Base-by-base conservation (phyloP, 1,140 invertebrate genomes). In the Scaptomyza pallida region DNA sequence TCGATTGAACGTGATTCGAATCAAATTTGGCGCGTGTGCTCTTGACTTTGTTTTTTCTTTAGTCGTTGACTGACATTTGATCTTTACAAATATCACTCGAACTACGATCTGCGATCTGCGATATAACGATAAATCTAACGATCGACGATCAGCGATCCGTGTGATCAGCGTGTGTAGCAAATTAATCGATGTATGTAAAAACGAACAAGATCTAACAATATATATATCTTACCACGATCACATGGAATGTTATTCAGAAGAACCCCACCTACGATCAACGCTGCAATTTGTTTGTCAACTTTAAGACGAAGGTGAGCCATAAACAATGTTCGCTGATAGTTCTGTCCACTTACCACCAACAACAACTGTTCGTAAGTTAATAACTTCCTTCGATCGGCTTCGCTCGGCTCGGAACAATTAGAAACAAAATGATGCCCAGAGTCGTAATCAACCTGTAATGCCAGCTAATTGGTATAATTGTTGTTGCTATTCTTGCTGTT, bases 391-490 rank as follows among this genome's bases (percentile, higher is more conserved):
- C 13, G 4, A 13, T 26, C 13, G 19, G 26, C 6, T 30, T 8
- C 2, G 4, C 19, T 9, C 26, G 19, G 15, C 9, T 40, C 43
- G n/a, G 26, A 55, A 62, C 76, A 83, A 83, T 85, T 79, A 59
- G 55, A 59, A 59, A 59, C 9, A 19, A 72, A 82, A 73, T 47
- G 76, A 83, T 83, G 57, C 75, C 75, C 75, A 79, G 45, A 47
- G 48, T 70, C 56, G 70, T 78, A 85, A 85, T 86, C 81, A 85
- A 85, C 77, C 81, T 85, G 82, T 85, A 85, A 88, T 85, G 81
- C 73, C 82, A 85, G 17, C 81, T 85, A 85, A 88, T 85, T 81
- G 81, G 81, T 75, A 81, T 86, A 85, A 80, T 85, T 81, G 71
- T 88, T 78, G 74, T 70, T 67, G 50, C n/a, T n/a, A n/a, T n/a